These are phyloP conservation scores for Vulpes lagopus DNA, from an alignment of 2,113 vertebrate genomes.

Conservation along the genomic window DNA sequence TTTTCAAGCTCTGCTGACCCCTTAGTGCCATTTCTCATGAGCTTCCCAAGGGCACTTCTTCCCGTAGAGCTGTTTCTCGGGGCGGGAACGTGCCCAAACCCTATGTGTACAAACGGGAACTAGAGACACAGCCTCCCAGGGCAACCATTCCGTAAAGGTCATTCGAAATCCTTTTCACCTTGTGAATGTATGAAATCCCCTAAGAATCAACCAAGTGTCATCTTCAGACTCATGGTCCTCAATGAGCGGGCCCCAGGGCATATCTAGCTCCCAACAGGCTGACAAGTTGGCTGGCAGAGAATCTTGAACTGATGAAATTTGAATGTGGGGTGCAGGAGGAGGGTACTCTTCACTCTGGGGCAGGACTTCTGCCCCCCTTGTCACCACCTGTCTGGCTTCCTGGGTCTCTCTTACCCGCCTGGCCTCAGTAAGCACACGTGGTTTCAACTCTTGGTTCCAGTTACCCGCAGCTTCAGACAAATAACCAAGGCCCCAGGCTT, in stretches of 20 bases:
- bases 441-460: neutral
- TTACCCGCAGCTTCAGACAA: conserved; percentile 11
- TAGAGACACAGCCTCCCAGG: conserved; percentile 73
- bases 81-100: conserved; percentile 1
- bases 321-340: neutral
- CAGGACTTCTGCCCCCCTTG: fast-evolving
- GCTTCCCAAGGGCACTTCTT: neutral
- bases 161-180: neutral
- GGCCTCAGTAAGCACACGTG: neutral
- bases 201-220: neutral
- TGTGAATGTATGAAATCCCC: neutral
- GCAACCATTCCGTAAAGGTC: neutral
- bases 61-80: neutral
- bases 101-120: conserved; percentile 47
- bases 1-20: neutral
- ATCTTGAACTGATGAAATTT: neutral
- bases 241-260: neutral
- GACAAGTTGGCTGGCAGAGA: fast-evolving
- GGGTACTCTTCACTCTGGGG: neutral
- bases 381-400: neutral
- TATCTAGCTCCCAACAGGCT: neutral
- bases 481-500: conserved; percentile 64
- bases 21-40: neutral
- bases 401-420: neutral
- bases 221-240: neutral